Base-by-base conservation (phyloP, 1,140 invertebrate species). In the Campoletis sonorensis region DNA sequence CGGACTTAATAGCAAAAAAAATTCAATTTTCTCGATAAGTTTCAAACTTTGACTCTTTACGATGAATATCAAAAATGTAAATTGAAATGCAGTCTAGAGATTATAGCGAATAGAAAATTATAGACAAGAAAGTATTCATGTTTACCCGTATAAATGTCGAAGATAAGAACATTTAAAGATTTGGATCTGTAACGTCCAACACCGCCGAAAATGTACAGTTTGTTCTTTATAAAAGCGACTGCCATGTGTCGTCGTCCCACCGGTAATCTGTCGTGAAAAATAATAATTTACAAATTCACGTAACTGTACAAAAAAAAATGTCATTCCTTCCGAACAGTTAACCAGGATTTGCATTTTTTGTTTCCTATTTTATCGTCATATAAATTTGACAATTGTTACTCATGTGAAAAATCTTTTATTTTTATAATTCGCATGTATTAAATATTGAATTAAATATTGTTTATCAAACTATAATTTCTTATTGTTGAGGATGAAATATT, bases 181-280 rank as follows among this genome's bases (percentile, higher is more conserved):
- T 88, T 86, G n/a, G 79, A 15, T 45, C 87, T 82, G 81, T 85
- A 79, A n/a, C 21, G 81, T 58, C 88, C 88, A 15, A 88, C 82
- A 30, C 89, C 89, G 26, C 87, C 88, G 1, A 85, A 79, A 10
- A 89, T 30, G 1, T 85, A 33, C 23, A 89, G 73, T 73, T 85
- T 84, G 15, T 88, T 84, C 30, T 80, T 58, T 3, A 88, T 16
- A 81, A 89, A 87, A n/a, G 61, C 82, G 10, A 80, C 81, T 7
- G 86, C 76, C 88, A 89, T 89, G 30, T 89, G 86, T 27, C 88
- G 80, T n/a, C 86, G 79, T 18, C 81, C 67, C 18, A n/a, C 0
- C 21, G 77, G 85, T 68, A 89, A 73, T 68, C 87, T 88, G 33
- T 72, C 75, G 51, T 33, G 71, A 81, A 49, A 64, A 72, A n/a